Percentiles rank a stretch among this genome's conserved stretches.
phyloP scores from a whole-genome alignment of 2,888 invertebrate genomes.

The Cataglyphis albicans region DNA sequence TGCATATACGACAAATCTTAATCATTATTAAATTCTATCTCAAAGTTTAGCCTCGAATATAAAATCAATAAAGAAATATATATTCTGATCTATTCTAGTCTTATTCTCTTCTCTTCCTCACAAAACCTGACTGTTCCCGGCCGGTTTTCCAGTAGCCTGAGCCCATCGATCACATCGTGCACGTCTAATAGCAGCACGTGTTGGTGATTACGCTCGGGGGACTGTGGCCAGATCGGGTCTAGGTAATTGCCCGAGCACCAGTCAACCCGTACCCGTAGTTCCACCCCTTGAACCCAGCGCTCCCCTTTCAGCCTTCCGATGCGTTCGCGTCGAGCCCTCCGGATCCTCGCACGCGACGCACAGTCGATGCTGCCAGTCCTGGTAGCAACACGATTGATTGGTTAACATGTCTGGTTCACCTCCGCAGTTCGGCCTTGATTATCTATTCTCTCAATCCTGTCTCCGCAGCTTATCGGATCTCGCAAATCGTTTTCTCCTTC shows the following conservation, averaged over 20 bases:
- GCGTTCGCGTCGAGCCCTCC: constrained; percentile 63
- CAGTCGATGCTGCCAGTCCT: constrained; percentile 67
- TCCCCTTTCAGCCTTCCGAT: constrained; percentile 29
- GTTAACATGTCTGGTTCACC: constrained; percentile 81
- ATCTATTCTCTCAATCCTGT: constrained; percentile 79
- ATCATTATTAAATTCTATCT: not conserved
- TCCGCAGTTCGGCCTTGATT: constrained; percentile 79
- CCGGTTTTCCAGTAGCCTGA: constrained; percentile 74
- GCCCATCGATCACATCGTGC: constrained; percentile 82
- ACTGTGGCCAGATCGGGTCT: constrained; percentile 81
- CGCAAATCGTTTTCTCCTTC: constrained; percentile 61
- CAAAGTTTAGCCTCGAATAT: not conserved
- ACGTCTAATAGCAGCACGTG: constrained; percentile 83
- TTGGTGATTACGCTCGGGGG: constrained; percentile 83
- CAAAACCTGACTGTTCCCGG: constrained; percentile 68
- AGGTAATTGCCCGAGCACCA: constrained; percentile 81
- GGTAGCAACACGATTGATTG: constrained; percentile 80
- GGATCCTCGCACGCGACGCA: constrained; percentile 62
- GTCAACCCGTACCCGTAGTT: constrained; percentile 49
- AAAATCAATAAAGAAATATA: not conserved
- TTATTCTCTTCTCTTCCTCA: constrained; percentile 62
- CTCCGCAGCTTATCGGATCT: constrained; percentile 71
- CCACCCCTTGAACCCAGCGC: constrained; percentile 56
- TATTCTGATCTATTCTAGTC: constrained; percentile 22
- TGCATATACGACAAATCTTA: not conserved